Evolutionary conservation across 2,797 vertebrate species (phyloP).

Genomic region (Falco columbarius): DNA sequence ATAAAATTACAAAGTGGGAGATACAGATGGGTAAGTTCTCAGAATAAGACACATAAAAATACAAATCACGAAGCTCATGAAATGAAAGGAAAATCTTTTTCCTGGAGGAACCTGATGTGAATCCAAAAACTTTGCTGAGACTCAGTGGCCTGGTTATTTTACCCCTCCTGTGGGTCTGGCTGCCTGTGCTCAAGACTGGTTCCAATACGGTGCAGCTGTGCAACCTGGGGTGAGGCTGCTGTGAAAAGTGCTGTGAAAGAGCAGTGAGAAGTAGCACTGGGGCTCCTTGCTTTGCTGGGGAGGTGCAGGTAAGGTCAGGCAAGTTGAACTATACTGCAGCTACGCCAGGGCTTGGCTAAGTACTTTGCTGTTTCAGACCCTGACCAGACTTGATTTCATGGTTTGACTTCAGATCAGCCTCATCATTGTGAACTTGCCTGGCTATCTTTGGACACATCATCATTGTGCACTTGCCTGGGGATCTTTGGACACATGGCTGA

Average conservation of each 20-base stretch:
- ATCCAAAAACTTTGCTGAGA: background rate
- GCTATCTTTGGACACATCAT: no score
- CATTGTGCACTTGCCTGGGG: background rate
- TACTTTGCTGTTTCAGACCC: background rate
- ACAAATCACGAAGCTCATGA: background rate
- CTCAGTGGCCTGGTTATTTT: background rate
- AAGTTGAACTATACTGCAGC: background rate
- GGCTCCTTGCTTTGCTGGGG: background rate
- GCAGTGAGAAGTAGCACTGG: background rate
- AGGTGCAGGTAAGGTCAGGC: background rate
- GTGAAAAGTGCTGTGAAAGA: background rate
- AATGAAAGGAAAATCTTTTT: background rate
- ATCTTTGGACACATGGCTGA: background rate
- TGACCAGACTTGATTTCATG: background rate
- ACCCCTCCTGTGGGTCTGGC: background rate
- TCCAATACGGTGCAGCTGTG: accelerated
- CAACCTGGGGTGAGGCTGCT: background rate
- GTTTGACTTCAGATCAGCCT: background rate
- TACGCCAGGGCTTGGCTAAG: background rate
- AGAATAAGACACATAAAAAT: background rate
- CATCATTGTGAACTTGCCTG: background rate
- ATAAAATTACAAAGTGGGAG: background rate
- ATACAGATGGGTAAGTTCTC: background rate
- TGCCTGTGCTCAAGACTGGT: background rate
- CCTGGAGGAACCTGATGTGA: background rate